A percentile compares a stretch with the other conserved stretches of the same genome.
Evolutionary conservation across 2,797 vertebrate genomes (phyloP).

Genomic region (Fistularia tabacaria): DNA sequence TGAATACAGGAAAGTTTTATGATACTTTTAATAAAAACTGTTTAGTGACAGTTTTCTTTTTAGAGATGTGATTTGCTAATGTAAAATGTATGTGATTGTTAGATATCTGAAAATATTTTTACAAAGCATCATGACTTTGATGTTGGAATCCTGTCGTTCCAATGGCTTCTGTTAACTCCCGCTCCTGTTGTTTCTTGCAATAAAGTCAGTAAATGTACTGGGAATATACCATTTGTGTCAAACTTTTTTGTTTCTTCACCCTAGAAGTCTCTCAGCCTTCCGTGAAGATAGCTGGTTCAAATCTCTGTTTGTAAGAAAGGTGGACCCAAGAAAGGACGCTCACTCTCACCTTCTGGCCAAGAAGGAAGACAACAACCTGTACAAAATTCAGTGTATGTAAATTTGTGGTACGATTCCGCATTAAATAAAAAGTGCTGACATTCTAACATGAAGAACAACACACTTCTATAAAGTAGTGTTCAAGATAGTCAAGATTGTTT

Average conservation of each 20-base stretch:
- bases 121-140: no score
- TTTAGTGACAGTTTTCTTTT: no score
- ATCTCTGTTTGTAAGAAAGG: constrained; percentile 94
- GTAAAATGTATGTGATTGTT: no score
- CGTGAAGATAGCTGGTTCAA: constrained; percentile 93
- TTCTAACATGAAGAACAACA: background rate
- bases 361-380: constrained; percentile 92
- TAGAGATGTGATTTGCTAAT: no score
- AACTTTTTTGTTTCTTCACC: constrained; percentile 5
- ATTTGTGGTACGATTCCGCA: no score
- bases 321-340: constrained; percentile 93
- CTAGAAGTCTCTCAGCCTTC: constrained; percentile 77
- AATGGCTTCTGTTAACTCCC: no score
- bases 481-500: background rate
- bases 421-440: background rate
- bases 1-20: no score
- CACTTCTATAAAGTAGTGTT: background rate
- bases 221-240: background rate
- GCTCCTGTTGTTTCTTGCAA: no score
- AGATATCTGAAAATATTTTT: no score
- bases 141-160: no score
- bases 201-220: background rate
- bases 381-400: constrained; percentile 92
- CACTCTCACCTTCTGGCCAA: constrained; percentile 96
- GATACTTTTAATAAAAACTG: no score